A percentile compares a stretch with the other conserved stretches of the same genome.
Evolutionary conservation across 1,140 invertebrate genomes (phyloP).

Genomic region (Pristionchus pacificus): DNA sequence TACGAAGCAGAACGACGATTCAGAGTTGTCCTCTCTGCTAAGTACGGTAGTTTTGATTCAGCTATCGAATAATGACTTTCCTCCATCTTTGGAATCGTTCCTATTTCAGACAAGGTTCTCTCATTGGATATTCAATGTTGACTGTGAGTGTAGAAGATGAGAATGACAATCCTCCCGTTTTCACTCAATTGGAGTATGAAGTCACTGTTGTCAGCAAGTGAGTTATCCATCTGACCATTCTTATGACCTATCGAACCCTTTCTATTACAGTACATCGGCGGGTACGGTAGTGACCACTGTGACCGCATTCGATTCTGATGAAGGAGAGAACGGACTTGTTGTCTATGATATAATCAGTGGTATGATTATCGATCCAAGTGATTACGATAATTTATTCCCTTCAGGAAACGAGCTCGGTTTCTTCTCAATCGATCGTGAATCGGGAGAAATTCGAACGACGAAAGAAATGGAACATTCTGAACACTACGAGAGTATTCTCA

Average conservation of each 20-base stretch:
- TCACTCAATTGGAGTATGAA: slow-evolving; percentile 1
- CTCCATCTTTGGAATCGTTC: neutral
- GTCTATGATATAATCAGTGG: slow-evolving; percentile 77
- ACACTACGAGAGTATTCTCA: slow-evolving; percentile 33
- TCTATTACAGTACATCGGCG: slow-evolving; percentile 15
- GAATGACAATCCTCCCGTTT: slow-evolving; percentile 23
- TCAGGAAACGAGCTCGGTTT: slow-evolving; percentile 69
- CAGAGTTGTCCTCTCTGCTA: slow-evolving; percentile 14
- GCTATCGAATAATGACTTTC: neutral
- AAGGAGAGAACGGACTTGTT: slow-evolving; percentile 82
- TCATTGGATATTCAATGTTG: slow-evolving; percentile 14
- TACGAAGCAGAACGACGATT: slow-evolving; percentile 15
- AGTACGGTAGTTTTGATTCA: neutral
- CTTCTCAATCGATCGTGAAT: slow-evolving; percentile 68
- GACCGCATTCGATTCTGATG: slow-evolving; percentile 79
- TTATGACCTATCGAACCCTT: neutral
- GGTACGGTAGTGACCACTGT: slow-evolving; percentile 78
- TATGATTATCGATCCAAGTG: neutral
- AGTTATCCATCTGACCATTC: neutral
- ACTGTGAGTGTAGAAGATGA: slow-evolving; percentile 20
- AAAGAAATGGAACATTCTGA: slow-evolving; percentile 6
- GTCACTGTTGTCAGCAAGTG: neutral
- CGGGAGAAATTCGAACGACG: slow-evolving; percentile 33
- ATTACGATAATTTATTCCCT: neutral
- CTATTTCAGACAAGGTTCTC: slow-evolving; percentile 14